Percentiles rank a stretch among this genome's conserved stretches.
Conservation (phyloP, 2,888 invertebrate genomes). For the Amiota communis region DNA sequence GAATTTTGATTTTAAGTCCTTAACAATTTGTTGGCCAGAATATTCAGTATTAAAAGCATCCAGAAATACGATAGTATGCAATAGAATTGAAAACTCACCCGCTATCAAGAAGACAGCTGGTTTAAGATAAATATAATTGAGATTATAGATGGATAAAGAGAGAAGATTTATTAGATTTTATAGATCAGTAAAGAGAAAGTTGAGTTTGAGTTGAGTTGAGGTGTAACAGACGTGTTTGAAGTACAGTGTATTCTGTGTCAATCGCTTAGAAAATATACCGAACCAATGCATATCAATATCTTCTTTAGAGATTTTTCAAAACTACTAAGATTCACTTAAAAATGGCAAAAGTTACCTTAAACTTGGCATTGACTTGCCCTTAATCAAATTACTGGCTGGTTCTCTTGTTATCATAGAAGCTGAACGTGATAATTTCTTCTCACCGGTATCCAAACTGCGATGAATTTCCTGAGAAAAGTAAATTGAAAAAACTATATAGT, state of each 20-base stretch:
- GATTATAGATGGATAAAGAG: no score
- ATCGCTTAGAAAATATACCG: not conserved
- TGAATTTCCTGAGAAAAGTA: conserved; percentile 80
- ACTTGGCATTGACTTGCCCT: conserved; percentile 98
- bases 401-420: conserved; percentile 80
- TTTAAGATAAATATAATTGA: conserved; percentile 36
- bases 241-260: not conserved
- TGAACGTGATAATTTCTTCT: conserved; percentile 82
- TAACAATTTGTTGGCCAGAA: conserved; percentile 19
- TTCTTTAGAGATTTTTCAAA: not conserved
- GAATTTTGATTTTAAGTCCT: not conserved
- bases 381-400: conserved; percentile 83
- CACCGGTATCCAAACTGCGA: conserved; percentile 86
- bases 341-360: conserved; percentile 81
- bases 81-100: conserved; percentile 69
- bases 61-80: not conserved
- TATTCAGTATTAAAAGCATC: not conserved
- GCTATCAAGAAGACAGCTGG: conserved; percentile 75
- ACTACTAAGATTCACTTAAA: not conserved
- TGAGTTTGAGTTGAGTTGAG: no score
- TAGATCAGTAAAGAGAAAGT: no score
- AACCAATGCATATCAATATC: not conserved
- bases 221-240: no score
- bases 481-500: not conserved
- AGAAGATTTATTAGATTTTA: no score